Evolutionary conservation across 2,888 invertebrate genomes (phyloP), one percentile per base, ranked within the genome.

Genomic region (Brassicogethes aeneus): DNA sequence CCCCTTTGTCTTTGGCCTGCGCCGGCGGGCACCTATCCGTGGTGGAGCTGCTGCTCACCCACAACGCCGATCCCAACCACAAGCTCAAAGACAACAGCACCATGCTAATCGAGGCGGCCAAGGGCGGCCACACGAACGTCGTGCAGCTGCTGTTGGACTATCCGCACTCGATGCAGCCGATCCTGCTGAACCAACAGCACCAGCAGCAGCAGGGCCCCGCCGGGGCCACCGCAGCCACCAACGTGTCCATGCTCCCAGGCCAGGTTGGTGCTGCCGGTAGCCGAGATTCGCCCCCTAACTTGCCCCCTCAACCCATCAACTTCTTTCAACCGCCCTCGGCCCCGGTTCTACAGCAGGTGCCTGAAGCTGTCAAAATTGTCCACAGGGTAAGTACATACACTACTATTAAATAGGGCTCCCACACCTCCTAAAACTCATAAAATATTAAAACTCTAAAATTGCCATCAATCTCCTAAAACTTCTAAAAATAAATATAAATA

Each of bases 41-140:
- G 37, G 96, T 96, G 15, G 92, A 96, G 71, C 74, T 91, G 59
- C 75, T 99, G 49, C 76, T 99, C 46, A 82, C 87, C 39, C 85
- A 90, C 70, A 86, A 90, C 55, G 95, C 95, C 33, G 92, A 97
- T 73, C 93, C 94, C 37, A 89, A 89, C 69, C 91, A 95, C 72
- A 94, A 92, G 71, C 79, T 99, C 37, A 95, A 96, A 79, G 97
- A 99, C 71, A 95, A 95, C 68, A 93, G 94, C 45, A 96, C 95
- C 40, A 97, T 96, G 85, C 76, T 99, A 54, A 96, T 99, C 57
- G 97, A 99, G 71, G 97, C 96, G 37, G 90, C 97, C 36, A 95
- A 95, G 71, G 95, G 96, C 37, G 97, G 97, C 0, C 96, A 97
- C 70, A 93, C 94, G 15, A 83, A 82, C 52, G 94, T 99, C 43